A percentile compares a stretch with the other conserved stretches of the same genome.
These are phyloP conservation scores for Nettapus auritus DNA, from an alignment of 2,113 vertebrate genomes.

Conservation along the genomic window DNA sequence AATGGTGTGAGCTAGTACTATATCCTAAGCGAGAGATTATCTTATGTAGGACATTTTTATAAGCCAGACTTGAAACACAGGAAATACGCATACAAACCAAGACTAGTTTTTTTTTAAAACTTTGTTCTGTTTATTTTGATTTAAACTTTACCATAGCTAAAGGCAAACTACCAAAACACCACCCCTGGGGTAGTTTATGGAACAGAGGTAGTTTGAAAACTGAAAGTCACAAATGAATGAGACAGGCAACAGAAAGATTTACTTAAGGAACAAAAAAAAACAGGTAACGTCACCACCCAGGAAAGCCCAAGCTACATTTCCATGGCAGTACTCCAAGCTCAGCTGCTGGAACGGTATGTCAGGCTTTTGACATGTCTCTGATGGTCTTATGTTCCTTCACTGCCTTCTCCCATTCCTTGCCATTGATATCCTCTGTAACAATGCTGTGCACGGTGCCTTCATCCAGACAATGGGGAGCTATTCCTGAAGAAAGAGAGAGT, in stretches of 20 bases:
- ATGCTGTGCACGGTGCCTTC: slow-evolving; percentile 86
- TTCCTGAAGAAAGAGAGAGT: slow-evolving; percentile 76
- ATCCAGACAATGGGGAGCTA: slow-evolving; percentile 92
- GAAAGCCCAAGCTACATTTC: background rate
- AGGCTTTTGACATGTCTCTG: slow-evolving; percentile 86
- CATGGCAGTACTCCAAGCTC: background rate
- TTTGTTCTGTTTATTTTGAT: background rate
- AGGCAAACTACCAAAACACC: background rate
- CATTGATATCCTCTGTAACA: slow-evolving; percentile 86
- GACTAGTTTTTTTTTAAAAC: background rate
- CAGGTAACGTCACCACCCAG: background rate
- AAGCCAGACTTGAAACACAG: background rate
- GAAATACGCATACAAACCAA: background rate
- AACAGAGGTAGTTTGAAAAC: background rate
- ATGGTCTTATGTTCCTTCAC: slow-evolving; percentile 88
- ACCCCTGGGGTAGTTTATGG: background rate
- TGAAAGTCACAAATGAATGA: background rate
- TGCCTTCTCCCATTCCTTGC: slow-evolving; percentile 92
- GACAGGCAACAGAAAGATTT: slow-evolving; percentile 21
- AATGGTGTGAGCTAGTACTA: background rate
- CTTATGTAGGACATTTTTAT: background rate
- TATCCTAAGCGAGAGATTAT: background rate
- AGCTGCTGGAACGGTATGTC: slow-evolving; percentile 16
- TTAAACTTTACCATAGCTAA: background rate
- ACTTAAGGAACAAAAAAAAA: slow-evolving; percentile 57